Conservation (phyloP, 2,797 vertebrate species). For the Leptodactylus fallax region DNA sequence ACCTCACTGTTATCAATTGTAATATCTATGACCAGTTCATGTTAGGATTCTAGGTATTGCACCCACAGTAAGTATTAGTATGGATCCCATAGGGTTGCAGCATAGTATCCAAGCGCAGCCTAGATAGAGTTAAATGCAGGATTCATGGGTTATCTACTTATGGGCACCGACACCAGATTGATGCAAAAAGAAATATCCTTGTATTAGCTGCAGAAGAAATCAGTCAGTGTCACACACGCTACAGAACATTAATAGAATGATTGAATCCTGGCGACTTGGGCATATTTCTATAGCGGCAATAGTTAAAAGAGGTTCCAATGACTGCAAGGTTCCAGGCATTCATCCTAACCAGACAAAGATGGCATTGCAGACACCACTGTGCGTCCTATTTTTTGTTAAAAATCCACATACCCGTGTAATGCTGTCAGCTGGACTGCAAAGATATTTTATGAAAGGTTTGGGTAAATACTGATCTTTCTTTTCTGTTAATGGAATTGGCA, state of each 20-base stretch:
- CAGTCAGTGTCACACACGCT: constrained; percentile 44
- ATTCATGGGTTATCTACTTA: constrained; percentile 6
- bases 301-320: constrained; percentile 38
- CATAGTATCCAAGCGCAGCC: not conserved
- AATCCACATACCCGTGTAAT: constrained; percentile 1
- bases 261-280: constrained; percentile 45
- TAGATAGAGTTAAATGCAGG: constrained; percentile 32
- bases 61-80: not conserved
- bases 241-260: constrained; percentile 56
- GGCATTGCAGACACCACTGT: constrained; percentile 19
- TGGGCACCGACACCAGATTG: constrained; percentile 41
- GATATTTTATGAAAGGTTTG: constrained; percentile 50
- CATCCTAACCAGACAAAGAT: constrained; percentile 19
- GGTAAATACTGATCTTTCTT: constrained; percentile 40
- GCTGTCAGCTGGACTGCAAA: constrained; percentile 41
- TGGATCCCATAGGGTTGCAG: not conserved
- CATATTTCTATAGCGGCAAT: constrained; percentile 25
- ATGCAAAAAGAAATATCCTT: constrained; percentile 53
- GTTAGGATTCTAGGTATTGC: too few relatives aligned
- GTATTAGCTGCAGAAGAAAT: constrained; percentile 45
- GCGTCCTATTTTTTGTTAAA: constrained; percentile 46
- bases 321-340: constrained; percentile 38
- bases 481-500: constrained; percentile 54
- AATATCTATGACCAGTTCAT: too few relatives aligned
- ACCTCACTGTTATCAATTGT: too few relatives aligned